Base-by-base conservation (phyloP, 2,888 invertebrate genomes). In the Odontocolon sp. region DNA sequence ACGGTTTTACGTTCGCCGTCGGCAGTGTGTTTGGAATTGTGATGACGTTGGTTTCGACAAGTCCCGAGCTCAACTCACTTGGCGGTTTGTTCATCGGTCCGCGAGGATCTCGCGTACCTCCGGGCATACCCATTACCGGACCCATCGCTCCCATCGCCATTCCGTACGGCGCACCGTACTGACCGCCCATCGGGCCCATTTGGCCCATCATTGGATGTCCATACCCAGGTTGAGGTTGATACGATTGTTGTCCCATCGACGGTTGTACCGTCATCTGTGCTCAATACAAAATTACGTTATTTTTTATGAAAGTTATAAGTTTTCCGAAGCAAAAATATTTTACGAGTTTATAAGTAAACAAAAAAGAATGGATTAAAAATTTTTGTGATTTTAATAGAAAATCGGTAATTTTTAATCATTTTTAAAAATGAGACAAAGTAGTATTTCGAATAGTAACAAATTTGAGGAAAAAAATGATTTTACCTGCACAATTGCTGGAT, bases 401-500 rank as follows among this genome's bases (percentile, higher is more conserved):
- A n/a, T n/a, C n/a, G n/a, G n/a, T n/a, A n/a, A n/a, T n/a, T n/a
- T n/a, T n/a, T n/a, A n/a, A n/a, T n/a, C n/a, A n/a, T n/a, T n/a
- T n/a, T n/a, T n/a, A n/a, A n/a, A n/a, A n/a, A n/a, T n/a, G n/a
- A n/a, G n/a, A n/a, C n/a, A n/a, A n/a, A n/a, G n/a, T n/a, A n/a
- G n/a, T n/a, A 36, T 57, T 9, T 4, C 0, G 18, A 33, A 2
- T 6, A 45, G 21, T 21, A 36, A 47, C 21, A 3, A 8, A 11
- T 52, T 28, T 8, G 81, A 84, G 57, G 42, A 63, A 28, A 11
- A 14, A 14, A 8, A 54, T 14, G 9, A 64, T 63, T 84, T 90
- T 87, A 94, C 94, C 91, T 94, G 94, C 92, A 99, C 98, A 91
- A 99, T 99, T 78, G 99, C 99, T 74, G 99, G 99, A 92, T 99